Conservation (phyloP, 2,797 vertebrate species). For the Pangasius sanitwongsei region DNA sequence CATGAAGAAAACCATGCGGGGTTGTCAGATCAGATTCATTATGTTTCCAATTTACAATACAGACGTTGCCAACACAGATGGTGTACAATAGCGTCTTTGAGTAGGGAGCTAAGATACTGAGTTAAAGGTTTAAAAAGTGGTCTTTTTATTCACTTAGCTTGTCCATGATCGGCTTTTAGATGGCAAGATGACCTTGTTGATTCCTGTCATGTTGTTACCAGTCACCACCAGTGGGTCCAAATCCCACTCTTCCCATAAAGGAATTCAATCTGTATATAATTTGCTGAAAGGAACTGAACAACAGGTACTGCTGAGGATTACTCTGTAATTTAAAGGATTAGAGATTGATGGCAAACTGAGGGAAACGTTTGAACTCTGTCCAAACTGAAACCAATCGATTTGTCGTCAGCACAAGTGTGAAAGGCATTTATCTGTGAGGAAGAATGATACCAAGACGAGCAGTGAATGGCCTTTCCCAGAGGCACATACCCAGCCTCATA, state of each 20-base stretch:
- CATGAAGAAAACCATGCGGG: conserved; percentile 29
- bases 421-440: conserved; percentile 47
- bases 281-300: conserved; percentile 41
- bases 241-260: conserved; percentile 34
- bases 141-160: not conserved
- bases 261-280: conserved; percentile 43
- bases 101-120: not conserved
- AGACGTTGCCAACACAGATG: conserved; percentile 25
- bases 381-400: conserved; percentile 52
- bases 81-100: conserved; percentile 33
- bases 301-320: conserved; percentile 46
- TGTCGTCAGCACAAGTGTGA: conserved; percentile 49
- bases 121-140: conserved; percentile 3
- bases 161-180: not conserved
- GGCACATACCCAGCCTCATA: conserved; percentile 4
- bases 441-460: conserved; percentile 26
- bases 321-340: conserved; percentile 47
- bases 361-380: conserved; percentile 36
- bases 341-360: conserved; percentile 15
- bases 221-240: conserved; percentile 2
- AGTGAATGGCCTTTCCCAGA: conserved; percentile 32
- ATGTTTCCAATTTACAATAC: conserved; percentile 30
- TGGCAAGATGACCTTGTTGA: conserved; percentile 8
- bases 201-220: conserved; percentile 15
- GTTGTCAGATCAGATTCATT: conserved; percentile 44